Base-by-base conservation (phyloP, 92 coral and sea anemone genomes). In the Epizoanthus scotinus region DNA sequence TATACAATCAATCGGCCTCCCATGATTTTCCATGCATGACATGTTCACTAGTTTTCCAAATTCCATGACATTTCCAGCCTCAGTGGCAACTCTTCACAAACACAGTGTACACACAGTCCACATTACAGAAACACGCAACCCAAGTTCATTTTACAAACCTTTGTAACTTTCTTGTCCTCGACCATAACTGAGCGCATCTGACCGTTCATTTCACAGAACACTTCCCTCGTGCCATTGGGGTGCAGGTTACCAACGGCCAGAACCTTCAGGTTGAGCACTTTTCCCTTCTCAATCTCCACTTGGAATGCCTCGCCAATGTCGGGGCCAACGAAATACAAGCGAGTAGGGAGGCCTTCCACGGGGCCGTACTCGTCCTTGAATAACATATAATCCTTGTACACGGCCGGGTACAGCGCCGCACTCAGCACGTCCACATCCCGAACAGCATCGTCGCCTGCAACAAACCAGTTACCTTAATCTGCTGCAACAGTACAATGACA, bases 151-250 rank as follows among this genome's bases (percentile, higher is more conserved):
- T 17, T 57, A 69, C 59, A 19, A 77, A 95, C 99, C 99, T 95
- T 87, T 1, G 94, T 90, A 17, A 88, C 98, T 60, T 86, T 83
- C 78, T 93, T 95, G 68, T 95, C 99, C 53, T 90, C 93, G 19
- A 95, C 91, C 91, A 95, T 89, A 10, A 95, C 98, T 18, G 99
- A 86, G 54, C 99, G 77, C 49, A 95, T 86, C 70, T 95, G 99
- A 21, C 99, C 99, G 81, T 95, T 95, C 99, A 95, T 95, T 88
- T 95, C 99, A 84, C 99, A 95, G 91, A 95, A 95, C 78, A 95
- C 99, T 68, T 95, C 99, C 70, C 99, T 86, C 26, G 60, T 84
- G 52, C 99, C 99, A 42, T 95, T 89, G 19, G 95, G 91, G 67
- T 87, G 93, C 47, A 95, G 86, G 19, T 95, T 90, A 25, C 99